Evolutionary conservation across 2,113 vertebrate species (phyloP).

Genomic region (Protobothrops flavoviridis): DNA sequence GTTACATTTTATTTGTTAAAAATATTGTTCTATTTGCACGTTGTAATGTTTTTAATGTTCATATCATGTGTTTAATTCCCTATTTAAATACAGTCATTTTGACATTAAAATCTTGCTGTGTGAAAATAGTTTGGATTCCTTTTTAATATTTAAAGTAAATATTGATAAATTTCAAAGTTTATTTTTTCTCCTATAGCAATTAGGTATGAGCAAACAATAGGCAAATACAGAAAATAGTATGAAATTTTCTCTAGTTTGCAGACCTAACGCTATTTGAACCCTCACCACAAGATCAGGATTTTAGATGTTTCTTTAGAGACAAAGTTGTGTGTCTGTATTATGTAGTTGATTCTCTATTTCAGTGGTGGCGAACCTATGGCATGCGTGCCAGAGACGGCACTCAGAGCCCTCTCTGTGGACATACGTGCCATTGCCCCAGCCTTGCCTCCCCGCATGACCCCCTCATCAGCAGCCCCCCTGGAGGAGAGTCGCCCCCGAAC

Average conservation of each 20-base stretch:
- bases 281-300: background rate
- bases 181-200: background rate
- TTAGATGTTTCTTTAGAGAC: background rate
- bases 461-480: too few species aligned
- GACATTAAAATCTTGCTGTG: slow-evolving; percentile 72
- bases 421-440: too few species aligned
- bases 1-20: slow-evolving; percentile 67
- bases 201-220: background rate
- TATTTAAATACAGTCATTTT: slow-evolving; percentile 66
- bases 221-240: background rate
- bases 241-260: background rate
- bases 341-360: background rate
- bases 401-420: too few species aligned
- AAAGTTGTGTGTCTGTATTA: background rate
- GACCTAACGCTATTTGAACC: background rate
- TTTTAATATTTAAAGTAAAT: slow-evolving; percentile 23
- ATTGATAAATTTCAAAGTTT: background rate
- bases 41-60: slow-evolving; percentile 72
- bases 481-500: too few species aligned
- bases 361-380: too few species aligned
- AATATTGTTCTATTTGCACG: slow-evolving; percentile 55
- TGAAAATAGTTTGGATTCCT: slow-evolving; percentile 44
- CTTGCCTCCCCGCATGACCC: too few species aligned
- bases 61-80: slow-evolving; percentile 78
- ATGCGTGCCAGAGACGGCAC: too few species aligned